Conservation (phyloP, 1,140 invertebrate genomes). For the Helicoverpa armigera region DNA sequence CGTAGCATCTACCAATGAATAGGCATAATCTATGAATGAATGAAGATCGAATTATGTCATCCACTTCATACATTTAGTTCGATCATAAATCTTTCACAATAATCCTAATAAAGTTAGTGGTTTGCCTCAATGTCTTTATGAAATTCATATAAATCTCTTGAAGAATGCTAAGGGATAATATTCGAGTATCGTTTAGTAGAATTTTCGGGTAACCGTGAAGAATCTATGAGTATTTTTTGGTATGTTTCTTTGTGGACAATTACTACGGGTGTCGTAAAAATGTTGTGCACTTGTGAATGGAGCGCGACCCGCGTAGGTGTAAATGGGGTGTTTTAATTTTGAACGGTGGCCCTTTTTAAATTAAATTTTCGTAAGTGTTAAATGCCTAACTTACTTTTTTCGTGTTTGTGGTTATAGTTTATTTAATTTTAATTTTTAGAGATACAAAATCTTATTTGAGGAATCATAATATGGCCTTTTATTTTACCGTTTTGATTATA, state of each 20-base stretch:
- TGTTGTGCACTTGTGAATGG: constrained; percentile 50
- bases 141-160: constrained; percentile 71
- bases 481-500: too few species aligned
- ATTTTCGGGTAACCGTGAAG: constrained; percentile 63
- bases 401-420: too few species aligned
- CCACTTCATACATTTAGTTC: constrained; percentile 28
- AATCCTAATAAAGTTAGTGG: constrained; percentile 49
- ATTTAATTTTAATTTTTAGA: too few species aligned
- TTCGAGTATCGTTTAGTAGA: constrained; percentile 57
- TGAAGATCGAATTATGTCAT: constrained; percentile 41
- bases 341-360: neutral
- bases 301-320: constrained; percentile 22
- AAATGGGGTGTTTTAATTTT: constrained; percentile 37
- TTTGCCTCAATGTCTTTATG: constrained; percentile 68
- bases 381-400: too few species aligned
- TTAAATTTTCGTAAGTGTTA: neutral
- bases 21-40: constrained; percentile 31
- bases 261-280: constrained; percentile 70
- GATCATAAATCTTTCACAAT: constrained; percentile 55
- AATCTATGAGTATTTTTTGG: constrained; percentile 62
- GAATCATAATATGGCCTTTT: too few species aligned
- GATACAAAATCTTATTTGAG: too few species aligned
- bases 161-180: constrained; percentile 51
- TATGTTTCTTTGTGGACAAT: constrained; percentile 62
- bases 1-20: constrained; percentile 14